Evolutionary conservation across 2,797 vertebrate species (phyloP).

Genomic region (Podargus strigoides): DNA sequence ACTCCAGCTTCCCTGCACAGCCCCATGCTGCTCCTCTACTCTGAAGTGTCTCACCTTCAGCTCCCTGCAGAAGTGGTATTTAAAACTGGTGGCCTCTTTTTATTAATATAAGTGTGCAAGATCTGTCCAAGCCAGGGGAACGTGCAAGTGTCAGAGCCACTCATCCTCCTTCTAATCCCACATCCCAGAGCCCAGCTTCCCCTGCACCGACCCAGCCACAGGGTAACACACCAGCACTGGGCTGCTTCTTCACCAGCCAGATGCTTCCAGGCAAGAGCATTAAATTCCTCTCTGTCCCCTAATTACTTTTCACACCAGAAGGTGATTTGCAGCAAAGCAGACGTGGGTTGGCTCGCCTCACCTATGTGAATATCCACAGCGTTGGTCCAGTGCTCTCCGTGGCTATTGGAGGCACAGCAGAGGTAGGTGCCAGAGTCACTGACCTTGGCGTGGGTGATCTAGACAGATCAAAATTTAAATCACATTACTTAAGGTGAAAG

Average conservation of each 20-base stretch:
- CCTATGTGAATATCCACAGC: conserved; percentile 75
- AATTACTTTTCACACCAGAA: background rate
- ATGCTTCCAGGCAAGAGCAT: background rate
- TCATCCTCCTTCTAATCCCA: background rate
- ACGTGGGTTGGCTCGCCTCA: background rate
- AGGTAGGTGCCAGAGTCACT: conserved; percentile 79
- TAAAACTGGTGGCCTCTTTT: background rate
- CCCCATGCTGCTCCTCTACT: background rate
- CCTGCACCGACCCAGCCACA: background rate
- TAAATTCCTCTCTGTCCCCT: background rate
- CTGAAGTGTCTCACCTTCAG: background rate
- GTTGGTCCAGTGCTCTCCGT: conserved; percentile 81
- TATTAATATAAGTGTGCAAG: background rate
- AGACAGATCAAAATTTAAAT: conserved; percentile 19
- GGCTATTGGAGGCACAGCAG: conserved; percentile 80
- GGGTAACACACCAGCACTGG: background rate
- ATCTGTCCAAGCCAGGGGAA: background rate
- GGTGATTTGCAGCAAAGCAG: background rate
- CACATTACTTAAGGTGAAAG: background rate
- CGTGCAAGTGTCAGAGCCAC: background rate
- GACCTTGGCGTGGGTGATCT: conserved; percentile 71
- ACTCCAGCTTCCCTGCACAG: background rate
- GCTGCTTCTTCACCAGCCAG: background rate
- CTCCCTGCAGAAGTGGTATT: background rate
- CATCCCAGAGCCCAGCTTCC: background rate